These are phyloP conservation scores for Philypnodon macrostomus DNA, from an alignment of 2,797 vertebrate genomes.

Conservation along the genomic window DNA sequence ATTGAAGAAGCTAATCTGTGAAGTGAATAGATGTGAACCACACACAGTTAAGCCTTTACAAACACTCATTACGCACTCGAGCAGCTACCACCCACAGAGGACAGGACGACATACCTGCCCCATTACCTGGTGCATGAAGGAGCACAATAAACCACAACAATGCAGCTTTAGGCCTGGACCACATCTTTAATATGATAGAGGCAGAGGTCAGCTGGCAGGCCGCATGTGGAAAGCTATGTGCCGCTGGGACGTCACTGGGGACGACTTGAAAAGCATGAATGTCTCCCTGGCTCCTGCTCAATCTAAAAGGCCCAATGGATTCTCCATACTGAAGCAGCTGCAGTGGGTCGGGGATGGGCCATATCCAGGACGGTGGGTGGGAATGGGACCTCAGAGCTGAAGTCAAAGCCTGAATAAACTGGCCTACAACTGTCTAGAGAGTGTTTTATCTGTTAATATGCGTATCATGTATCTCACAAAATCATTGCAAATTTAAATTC, in stretches of 20 bases:
- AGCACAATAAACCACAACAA: conserved; percentile 38
- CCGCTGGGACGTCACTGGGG: conserved; percentile 44
- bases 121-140: conserved; percentile 27
- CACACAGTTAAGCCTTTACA: conserved; percentile 36
- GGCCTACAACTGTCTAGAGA: conserved; percentile 26
- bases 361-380: conserved; percentile 70
- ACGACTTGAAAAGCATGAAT: conserved; percentile 57
- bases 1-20: conserved; percentile 11
- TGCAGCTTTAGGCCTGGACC: conserved; percentile 29
- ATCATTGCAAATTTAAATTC: conserved; percentile 19
- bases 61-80: conserved; percentile 47
- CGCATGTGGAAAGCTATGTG: conserved; percentile 48
- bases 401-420: conserved; percentile 31
- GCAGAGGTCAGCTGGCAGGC: conserved; percentile 48
- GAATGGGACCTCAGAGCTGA: conserved; percentile 56
- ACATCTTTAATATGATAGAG: conserved; percentile 29
- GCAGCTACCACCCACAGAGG: conserved; percentile 46
- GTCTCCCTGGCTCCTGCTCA: conserved; percentile 54
- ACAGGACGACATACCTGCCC: conserved; percentile 35
- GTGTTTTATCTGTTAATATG: conserved; percentile 27
- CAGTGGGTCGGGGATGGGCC: conserved; percentile 55
- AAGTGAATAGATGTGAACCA: conserved; percentile 35
- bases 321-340: conserved; percentile 74
- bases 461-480: conserved; percentile 17
- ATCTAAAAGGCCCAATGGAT: conserved; percentile 63